Percentiles rank a stretch among this genome's conserved stretches.
phyloP scores from a whole-genome alignment of 2,113 vertebrate genomes.

The Maccullochella peelii region DNA sequence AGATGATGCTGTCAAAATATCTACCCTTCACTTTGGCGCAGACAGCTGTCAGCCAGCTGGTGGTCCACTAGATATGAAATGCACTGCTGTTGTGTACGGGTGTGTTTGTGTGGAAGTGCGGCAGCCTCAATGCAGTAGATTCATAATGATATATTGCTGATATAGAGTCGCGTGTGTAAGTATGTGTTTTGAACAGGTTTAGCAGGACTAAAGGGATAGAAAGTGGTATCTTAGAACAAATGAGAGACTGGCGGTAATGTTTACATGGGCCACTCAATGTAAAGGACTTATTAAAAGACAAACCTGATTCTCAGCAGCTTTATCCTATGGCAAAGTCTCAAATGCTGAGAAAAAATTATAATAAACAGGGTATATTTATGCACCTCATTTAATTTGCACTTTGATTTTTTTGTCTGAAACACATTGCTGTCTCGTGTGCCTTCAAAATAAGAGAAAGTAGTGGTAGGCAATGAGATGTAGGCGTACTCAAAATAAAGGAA shows the following conservation, averaged over 20 bases:
- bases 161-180: not conserved
- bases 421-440: not conserved
- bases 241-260: constrained; percentile 5
- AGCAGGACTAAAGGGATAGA: constrained; percentile 16
- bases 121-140: not conserved
- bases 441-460: not conserved
- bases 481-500: constrained; percentile 3
- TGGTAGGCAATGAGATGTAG: not conserved
- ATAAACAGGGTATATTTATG: not conserved
- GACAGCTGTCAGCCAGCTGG: constrained; percentile 80
- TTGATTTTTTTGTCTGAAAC: not conserved
- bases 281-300: constrained; percentile 1
- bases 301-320: not conserved
- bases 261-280: constrained; percentile 17
- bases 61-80: constrained; percentile 64
- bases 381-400: not conserved
- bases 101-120: constrained; percentile 10
- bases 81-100: constrained; percentile 14
- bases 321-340: constrained; percentile 1
- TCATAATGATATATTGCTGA: constrained; percentile 32
- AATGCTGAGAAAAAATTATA: not conserved
- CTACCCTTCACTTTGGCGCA: constrained; percentile 61
- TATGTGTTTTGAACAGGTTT: constrained; percentile 7
- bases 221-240: constrained; percentile 27
- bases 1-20: constrained; percentile 77